Base-by-base conservation (phyloP, 1,140 invertebrate species). In the Drosophila orena region DNA sequence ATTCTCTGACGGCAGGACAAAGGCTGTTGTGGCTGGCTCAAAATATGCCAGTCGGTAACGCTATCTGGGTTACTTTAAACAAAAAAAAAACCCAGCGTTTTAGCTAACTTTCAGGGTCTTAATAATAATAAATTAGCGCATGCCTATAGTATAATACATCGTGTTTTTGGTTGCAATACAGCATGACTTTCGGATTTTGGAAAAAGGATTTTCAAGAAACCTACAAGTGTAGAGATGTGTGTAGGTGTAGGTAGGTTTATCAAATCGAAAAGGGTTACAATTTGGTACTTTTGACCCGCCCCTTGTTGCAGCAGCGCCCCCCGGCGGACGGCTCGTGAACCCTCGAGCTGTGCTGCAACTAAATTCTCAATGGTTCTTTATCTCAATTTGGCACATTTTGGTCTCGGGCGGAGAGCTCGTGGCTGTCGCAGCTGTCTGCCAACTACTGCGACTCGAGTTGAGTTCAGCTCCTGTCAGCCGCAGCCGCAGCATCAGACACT, bases 331-430 rank as follows among this genome's bases (percentile, higher is more conserved):
- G 24, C 24, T 20, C 22, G 38, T 42, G 54, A 17, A 44, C 40
- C 38, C 22, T 4, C 34, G 37, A 46, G 30, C 49, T 12, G 12
- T 4, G 24, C 59, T 49, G 56, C 43, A 37, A 68, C 62, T 24
- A 38, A 38, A 46, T 54, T 68, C 49, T 68, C 47, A 68, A 69
- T 69, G 65, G 61, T 69, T 69, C 62, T 68, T 68, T 69, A 55
- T 68, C 62, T 68, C 61, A 69, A 69, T 69, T 69, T 69, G 49
- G 49, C 65, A 69, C 47, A 68, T 69, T 68, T 68, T 38, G 50
- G 47, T 54, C 34, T 35, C 34, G 12, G 64, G 60, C 64, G 20
- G n/a, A 61, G 62, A 50, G 57, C 22, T 43, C 40, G 60, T 34
- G 60, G 55, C 38, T 64, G 56, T 64, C 30, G 56, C 61, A 64